Percentiles rank a stretch among this genome's conserved stretches.
These are phyloP conservation scores for Parochlus steinenii DNA, from an alignment of 2,888 invertebrate genomes.

Conservation along the genomic window DNA sequence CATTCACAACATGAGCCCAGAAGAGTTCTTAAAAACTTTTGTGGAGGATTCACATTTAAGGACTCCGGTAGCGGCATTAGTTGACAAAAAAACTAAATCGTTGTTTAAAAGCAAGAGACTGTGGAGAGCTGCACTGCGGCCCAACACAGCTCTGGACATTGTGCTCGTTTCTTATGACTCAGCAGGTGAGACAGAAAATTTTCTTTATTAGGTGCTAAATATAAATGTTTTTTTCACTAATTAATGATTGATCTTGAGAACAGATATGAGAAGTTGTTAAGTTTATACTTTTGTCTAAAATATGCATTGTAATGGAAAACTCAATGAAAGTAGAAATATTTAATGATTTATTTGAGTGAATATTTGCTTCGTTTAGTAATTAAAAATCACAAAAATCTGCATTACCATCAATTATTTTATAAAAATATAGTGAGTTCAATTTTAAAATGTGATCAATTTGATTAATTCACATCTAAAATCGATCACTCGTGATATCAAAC, in stretches of 20 bases:
- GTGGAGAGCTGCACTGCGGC: constrained; percentile 27
- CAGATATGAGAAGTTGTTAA: constrained; percentile 5
- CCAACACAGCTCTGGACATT: constrained; percentile 28
- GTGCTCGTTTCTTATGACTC: constrained; percentile 27
- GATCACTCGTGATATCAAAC: too few species aligned
- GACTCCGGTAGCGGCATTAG: constrained; percentile 29
- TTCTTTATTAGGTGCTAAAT: not conserved
- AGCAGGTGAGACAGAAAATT: constrained; percentile 27
- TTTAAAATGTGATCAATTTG: too few species aligned
- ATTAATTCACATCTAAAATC: too few species aligned
- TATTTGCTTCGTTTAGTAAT: too few species aligned
- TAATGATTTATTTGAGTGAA: too few species aligned
- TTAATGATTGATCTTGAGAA: not conserved
- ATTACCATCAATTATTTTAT: too few species aligned
- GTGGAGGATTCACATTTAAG: constrained; percentile 30
- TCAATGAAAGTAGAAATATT: too few species aligned
- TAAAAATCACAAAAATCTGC: too few species aligned
- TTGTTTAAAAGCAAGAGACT: constrained; percentile 26
- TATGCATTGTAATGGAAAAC: too few species aligned
- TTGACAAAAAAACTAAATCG: constrained; percentile 26
- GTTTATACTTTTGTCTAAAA: too few species aligned
- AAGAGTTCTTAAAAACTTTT: constrained; percentile 28
- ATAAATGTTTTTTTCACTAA: too few species aligned
- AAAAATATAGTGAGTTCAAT: too few species aligned
- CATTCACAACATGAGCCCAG: constrained; percentile 14